phyloP scores from a whole-genome alignment of 2,888 invertebrate genomes.

The Noctuana brunneofusca region DNA sequence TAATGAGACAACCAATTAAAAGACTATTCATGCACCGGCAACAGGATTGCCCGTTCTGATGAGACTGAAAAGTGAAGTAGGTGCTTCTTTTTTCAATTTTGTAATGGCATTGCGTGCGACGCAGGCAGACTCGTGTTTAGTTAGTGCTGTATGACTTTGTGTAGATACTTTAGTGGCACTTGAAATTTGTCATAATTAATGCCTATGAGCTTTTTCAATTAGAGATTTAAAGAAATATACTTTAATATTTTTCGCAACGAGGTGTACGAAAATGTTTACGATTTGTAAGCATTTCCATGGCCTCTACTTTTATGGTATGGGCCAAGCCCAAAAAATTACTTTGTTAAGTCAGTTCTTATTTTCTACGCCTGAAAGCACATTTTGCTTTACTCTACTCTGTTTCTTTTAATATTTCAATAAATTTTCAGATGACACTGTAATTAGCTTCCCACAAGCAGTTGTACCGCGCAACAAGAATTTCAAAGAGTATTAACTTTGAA shows the following conservation, averaged over 20 bases:
- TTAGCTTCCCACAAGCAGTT: constrained; percentile 29
- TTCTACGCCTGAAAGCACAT: not conserved
- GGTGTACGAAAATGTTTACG: too few relatives aligned
- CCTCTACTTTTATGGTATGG: not conserved
- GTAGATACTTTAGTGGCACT: constrained; percentile 6
- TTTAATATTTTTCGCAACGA: not conserved
- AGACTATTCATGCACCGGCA: constrained; percentile 27
- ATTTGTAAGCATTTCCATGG: not conserved
- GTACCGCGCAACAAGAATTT: constrained; percentile 10
- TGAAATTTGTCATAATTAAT: not conserved
- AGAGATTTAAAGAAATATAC: not conserved
- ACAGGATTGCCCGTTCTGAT: constrained; percentile 26
- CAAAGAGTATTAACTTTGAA: constrained; percentile 28
- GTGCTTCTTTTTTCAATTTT: constrained; percentile 19
- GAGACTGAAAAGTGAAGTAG: constrained; percentile 15
- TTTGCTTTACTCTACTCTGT: not conserved
- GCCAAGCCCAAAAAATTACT: not conserved
- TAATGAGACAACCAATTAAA: constrained; percentile 34
- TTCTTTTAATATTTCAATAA: constrained; percentile 15
- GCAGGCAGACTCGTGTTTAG: constrained; percentile 27
- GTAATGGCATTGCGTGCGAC: constrained; percentile 23
- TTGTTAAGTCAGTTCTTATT: not conserved
- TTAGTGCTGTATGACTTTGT: constrained; percentile 21
- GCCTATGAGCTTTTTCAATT: constrained; percentile 3
- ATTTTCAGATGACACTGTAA: constrained; percentile 25